phyloP scores from a whole-genome alignment of 2,797 vertebrate genomes.

The Sebastes miniatus region DNA sequence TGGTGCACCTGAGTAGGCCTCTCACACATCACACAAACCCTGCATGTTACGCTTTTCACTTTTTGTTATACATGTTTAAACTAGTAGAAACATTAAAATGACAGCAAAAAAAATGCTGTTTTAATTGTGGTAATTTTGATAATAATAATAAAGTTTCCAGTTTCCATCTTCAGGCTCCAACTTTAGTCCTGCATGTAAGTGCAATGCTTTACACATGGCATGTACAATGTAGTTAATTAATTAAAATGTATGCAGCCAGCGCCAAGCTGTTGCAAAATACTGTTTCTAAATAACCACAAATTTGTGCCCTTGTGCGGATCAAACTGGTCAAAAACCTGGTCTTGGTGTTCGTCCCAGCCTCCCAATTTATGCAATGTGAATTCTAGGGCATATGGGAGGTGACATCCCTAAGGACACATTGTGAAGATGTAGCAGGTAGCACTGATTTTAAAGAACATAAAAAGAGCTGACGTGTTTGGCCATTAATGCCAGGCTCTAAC shows the following conservation, averaged over 20 bases:
- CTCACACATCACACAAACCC: neutral
- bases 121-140: neutral
- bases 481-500: neutral
- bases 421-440: neutral
- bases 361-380: neutral
- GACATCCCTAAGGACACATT: neutral
- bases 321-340: neutral
- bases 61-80: neutral
- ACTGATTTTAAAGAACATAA: neutral
- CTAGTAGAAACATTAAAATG: neutral
- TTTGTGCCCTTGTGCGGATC: neutral
- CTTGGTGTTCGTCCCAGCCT: neutral
- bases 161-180: neutral
- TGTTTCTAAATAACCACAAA: neutral
- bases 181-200: neutral
- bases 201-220: neutral
- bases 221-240: neutral
- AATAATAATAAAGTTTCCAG: neutral
- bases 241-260: neutral
- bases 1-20: neutral
- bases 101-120: neutral
- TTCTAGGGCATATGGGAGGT: neutral
- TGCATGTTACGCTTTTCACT: neutral
- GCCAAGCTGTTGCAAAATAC: neutral
- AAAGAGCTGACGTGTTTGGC: neutral